These are phyloP conservation scores for Pogonomyrmex californicus DNA, from an alignment of 1,140 invertebrate species.

Conservation along the genomic window DNA sequence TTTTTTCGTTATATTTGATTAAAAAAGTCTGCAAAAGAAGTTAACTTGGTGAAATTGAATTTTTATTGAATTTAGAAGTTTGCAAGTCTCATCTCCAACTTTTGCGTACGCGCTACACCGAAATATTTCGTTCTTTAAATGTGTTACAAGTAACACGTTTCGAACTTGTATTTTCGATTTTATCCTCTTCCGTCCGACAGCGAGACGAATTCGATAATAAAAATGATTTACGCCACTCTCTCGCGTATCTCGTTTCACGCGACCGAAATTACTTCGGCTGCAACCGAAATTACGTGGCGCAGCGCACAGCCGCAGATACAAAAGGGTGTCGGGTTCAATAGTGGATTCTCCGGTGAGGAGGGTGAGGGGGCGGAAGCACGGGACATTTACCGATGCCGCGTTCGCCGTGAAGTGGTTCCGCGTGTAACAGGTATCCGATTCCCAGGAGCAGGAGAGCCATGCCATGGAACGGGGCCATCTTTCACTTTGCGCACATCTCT, in stretches of 20 bases:
- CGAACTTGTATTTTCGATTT: background rate
- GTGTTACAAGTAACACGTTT: background rate
- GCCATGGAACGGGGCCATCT: constrained; percentile 81
- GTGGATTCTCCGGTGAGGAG: background rate
- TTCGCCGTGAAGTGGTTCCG: constrained; percentile 69
- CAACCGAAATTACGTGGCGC: constrained; percentile 27
- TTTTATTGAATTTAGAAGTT: constrained; percentile 17
- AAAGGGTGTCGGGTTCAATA: background rate
- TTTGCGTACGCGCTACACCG: background rate
- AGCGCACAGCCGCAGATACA: background rate
- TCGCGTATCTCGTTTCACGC: background rate
- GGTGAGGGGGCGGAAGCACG: background rate
- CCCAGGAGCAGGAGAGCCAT: constrained; percentile 80
- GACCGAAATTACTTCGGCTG: constrained; percentile 38
- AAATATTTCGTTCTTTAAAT: background rate
- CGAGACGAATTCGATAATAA: constrained; percentile 41
- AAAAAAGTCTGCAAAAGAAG: background rate
- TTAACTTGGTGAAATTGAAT: background rate
- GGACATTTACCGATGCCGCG: constrained; percentile 67
- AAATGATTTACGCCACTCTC: constrained; percentile 45
- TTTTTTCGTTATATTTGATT: background rate
- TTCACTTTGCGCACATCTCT: constrained; percentile 75
- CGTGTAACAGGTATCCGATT: constrained; percentile 81
- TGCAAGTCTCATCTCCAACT: background rate
- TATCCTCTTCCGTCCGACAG: background rate